phyloP scores from a whole-genome alignment of 1,140 invertebrate species.

The Drosophila subpulchrella region DNA sequence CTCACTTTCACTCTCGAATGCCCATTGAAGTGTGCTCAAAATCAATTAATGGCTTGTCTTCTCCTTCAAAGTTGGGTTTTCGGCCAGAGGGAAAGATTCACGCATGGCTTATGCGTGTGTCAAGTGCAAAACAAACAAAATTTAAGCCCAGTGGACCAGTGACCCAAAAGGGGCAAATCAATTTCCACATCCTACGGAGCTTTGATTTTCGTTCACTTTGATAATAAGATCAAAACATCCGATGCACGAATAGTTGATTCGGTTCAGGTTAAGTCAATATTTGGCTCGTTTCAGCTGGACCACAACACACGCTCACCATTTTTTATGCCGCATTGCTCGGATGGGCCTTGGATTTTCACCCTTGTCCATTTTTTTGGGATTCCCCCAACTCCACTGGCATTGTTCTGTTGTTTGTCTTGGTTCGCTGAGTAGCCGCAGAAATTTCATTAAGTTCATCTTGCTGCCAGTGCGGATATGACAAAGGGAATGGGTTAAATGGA shows the following conservation, averaged over 20 bases:
- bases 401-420: conserved; percentile 64
- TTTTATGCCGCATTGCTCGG: conserved; percentile 75
- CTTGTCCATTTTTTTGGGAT: neutral
- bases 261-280: conserved; percentile 70
- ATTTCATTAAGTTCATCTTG: conserved; percentile 74
- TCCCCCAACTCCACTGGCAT: conserved; percentile 2
- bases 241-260: conserved; percentile 49
- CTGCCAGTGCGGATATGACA: conserved; percentile 66
- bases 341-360: conserved; percentile 17
- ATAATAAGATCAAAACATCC: conserved; percentile 74
- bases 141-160: conserved; percentile 13
- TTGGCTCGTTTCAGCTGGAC: conserved; percentile 65
- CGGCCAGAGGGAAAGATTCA: conserved; percentile 60
- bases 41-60: conserved; percentile 72
- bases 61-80: conserved; percentile 56
- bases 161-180: conserved; percentile 62
- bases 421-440: conserved; percentile 68
- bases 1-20: conserved; percentile 32
- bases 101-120: conserved; percentile 74
- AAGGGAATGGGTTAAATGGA: conserved; percentile 57
- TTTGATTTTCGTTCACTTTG: conserved; percentile 56
- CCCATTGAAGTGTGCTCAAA: conserved; percentile 66
- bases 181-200: conserved; percentile 51
- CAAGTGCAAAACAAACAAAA: conserved; percentile 75
- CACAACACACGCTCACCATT: conserved; percentile 68